Evolutionary conservation across 2,113 vertebrate genomes (phyloP).

Genomic region (Lutjanus erythropterus): DNA sequence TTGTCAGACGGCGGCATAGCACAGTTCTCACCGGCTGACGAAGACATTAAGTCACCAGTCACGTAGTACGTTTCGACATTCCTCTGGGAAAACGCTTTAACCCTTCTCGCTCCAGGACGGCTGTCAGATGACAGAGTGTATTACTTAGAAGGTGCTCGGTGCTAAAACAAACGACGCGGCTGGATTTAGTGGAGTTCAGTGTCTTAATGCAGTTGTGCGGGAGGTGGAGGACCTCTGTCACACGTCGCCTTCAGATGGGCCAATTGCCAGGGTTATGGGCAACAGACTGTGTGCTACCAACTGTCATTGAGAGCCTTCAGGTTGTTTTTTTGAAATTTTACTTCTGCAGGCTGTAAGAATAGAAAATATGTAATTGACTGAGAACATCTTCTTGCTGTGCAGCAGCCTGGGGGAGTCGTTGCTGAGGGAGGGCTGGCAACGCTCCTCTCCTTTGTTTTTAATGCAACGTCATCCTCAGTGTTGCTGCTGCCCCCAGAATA

Average conservation of each 20-base stretch:
- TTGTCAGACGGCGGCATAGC: constrained; percentile 78
- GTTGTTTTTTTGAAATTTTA: constrained; percentile 24
- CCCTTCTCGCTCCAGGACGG: constrained; percentile 68
- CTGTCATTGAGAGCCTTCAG: constrained; percentile 16
- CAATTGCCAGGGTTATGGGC: constrained; percentile 22
- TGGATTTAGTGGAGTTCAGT: constrained; percentile 33
- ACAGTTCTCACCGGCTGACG: constrained; percentile 73
- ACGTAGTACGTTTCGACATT: constrained; percentile 75
- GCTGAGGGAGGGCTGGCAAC: constrained; percentile 23
- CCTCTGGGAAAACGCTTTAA: constrained; percentile 79
- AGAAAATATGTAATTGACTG: constrained; percentile 49
- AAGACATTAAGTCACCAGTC: constrained; percentile 83
- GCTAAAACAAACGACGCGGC: constrained; percentile 20
- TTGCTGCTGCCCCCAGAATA: constrained; percentile 27
- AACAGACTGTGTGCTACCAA: background rate
- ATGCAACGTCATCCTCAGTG: constrained; percentile 39
- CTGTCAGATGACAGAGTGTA: constrained; percentile 67
- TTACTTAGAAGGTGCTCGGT: constrained; percentile 56
- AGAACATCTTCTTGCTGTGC: constrained; percentile 44
- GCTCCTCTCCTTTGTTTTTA: constrained; percentile 50
- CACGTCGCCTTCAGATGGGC: constrained; percentile 29
- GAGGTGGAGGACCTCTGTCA: constrained; percentile 55
- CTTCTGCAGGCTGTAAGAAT: constrained; percentile 31
- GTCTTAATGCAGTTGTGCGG: constrained; percentile 50
- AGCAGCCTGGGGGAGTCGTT: constrained; percentile 33